A percentile compares a stretch with the other conserved stretches of the same genome.
Evolutionary conservation across 2,888 invertebrate genomes (phyloP).

Genomic region (Acanthococcus lagerstroemiae): DNA sequence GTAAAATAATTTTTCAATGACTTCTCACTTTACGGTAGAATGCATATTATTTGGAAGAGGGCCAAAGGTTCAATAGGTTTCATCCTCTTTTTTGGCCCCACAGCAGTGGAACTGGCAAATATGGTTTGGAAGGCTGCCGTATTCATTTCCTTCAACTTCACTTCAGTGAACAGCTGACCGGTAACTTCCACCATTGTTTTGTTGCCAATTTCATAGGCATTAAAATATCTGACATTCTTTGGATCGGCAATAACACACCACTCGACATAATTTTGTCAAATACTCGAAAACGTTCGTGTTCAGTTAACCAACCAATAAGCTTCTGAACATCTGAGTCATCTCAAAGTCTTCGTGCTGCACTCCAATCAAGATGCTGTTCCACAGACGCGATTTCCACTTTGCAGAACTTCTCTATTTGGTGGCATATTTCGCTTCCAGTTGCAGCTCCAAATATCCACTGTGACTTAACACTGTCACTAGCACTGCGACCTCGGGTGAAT

Average conservation of each 20-base stretch:
- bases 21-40: too few relatives aligned
- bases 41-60: too few relatives aligned
- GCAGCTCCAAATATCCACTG: constrained; percentile 36
- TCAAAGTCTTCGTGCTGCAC: constrained; percentile 35
- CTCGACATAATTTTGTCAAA: neutral
- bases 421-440: constrained; percentile 36
- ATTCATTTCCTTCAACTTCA: neutral
- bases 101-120: constrained; percentile 27
- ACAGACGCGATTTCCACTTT: constrained; percentile 35
- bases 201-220: too few relatives aligned
- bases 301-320: neutral
- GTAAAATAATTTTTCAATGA: too few relatives aligned
- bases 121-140: neutral
- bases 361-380: constrained; percentile 39
- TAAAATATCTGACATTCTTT: too few relatives aligned
- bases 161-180: too few relatives aligned
- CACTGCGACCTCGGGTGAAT: constrained; percentile 37
- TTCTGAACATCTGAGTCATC: constrained; percentile 1
- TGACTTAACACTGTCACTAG: constrained; percentile 35
- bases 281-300: constrained; percentile 6
- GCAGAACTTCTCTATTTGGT: neutral
- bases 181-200: too few relatives aligned
- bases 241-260: neutral
- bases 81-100: constrained; percentile 21
- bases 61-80: too few relatives aligned